Evolutionary conservation across 1,140 invertebrate species (phyloP).

Genomic region (Helicoverpa armigera): DNA sequence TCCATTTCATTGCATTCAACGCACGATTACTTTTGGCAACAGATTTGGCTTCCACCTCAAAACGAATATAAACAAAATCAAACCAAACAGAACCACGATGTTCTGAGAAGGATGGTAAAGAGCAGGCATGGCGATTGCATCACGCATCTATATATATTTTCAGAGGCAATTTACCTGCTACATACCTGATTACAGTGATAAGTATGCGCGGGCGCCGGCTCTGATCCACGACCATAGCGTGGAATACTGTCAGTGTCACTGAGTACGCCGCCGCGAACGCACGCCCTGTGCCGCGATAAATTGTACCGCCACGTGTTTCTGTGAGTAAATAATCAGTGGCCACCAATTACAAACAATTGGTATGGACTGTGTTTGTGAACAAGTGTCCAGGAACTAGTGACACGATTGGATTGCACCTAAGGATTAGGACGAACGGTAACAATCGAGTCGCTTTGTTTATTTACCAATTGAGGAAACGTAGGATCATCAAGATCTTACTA

Average conservation of each 20-base stretch:
- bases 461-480: slow-evolving; percentile 44
- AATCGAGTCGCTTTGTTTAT: slow-evolving; percentile 60
- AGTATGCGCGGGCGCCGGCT: slow-evolving; percentile 66
- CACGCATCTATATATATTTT: slow-evolving; percentile 66
- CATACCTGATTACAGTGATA: slow-evolving; percentile 59
- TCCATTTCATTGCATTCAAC: slow-evolving; percentile 38
- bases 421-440: slow-evolving; percentile 59
- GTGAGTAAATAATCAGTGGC: slow-evolving; percentile 73
- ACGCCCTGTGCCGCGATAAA: slow-evolving; percentile 57
- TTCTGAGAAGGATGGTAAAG: slow-evolving; percentile 60
- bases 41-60: slow-evolving; percentile 19
- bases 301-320: slow-evolving; percentile 65
- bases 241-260: slow-evolving; percentile 67
- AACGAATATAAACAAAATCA: slow-evolving; percentile 42
- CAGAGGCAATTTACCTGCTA: slow-evolving; percentile 73
- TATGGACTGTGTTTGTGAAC: slow-evolving; percentile 64
- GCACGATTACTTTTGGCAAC: slow-evolving; percentile 12
- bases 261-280: slow-evolving; percentile 59
- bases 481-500: slow-evolving; percentile 17
- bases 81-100: slow-evolving; percentile 30
- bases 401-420: slow-evolving; percentile 69
- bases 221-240: slow-evolving; percentile 47
- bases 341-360: slow-evolving; percentile 69
- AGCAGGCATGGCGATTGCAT: slow-evolving; percentile 62
- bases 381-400: slow-evolving; percentile 41